These are phyloP conservation scores for Mythimna ferrago DNA, from an alignment of 2,888 invertebrate species.

Conservation along the genomic window DNA sequence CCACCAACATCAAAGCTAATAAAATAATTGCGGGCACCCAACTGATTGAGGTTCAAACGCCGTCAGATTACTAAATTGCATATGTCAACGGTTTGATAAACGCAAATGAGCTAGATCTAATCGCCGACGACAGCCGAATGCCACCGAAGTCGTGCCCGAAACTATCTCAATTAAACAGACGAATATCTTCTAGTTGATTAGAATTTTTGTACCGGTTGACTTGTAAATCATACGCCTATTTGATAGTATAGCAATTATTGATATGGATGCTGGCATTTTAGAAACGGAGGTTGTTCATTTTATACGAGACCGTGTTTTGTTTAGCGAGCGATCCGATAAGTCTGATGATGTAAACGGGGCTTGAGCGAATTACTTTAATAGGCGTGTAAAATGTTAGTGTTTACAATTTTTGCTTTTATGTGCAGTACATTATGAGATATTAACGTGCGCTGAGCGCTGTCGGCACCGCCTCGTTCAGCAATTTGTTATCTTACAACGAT, in stretches of 20 bases:
- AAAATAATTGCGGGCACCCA: slow-evolving; percentile 65
- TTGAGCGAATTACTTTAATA: slow-evolving; percentile 78
- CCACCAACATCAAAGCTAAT: slow-evolving; percentile 64
- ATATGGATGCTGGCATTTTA: slow-evolving; percentile 32
- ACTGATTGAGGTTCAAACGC: slow-evolving; percentile 64
- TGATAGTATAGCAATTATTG: slow-evolving; percentile 42
- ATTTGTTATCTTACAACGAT: slow-evolving; percentile 59
- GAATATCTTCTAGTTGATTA: slow-evolving; percentile 53
- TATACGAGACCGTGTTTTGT: not conserved
- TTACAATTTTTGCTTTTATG: slow-evolving; percentile 76
- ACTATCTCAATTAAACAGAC: slow-evolving; percentile 64
- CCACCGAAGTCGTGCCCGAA: slow-evolving; percentile 70
- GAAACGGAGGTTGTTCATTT: not conserved
- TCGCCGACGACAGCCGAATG: slow-evolving; percentile 71
- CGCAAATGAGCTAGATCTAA: slow-evolving; percentile 72
- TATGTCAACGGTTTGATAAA: slow-evolving; percentile 73
- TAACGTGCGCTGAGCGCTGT: slow-evolving; percentile 58
- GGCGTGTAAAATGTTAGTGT: slow-evolving; percentile 76
- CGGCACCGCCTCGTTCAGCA: slow-evolving; percentile 56
- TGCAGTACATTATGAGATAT: slow-evolving; percentile 61
- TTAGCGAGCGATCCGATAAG: slow-evolving; percentile 30
- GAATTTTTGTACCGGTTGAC: slow-evolving; percentile 48
- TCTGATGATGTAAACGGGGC: slow-evolving; percentile 53
- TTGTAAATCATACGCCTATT: slow-evolving; percentile 53
- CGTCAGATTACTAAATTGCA: slow-evolving; percentile 72